These are phyloP conservation scores for Malachius bipustulatus DNA, from an alignment of 2,888 invertebrate genomes.

Conservation along the genomic window DNA sequence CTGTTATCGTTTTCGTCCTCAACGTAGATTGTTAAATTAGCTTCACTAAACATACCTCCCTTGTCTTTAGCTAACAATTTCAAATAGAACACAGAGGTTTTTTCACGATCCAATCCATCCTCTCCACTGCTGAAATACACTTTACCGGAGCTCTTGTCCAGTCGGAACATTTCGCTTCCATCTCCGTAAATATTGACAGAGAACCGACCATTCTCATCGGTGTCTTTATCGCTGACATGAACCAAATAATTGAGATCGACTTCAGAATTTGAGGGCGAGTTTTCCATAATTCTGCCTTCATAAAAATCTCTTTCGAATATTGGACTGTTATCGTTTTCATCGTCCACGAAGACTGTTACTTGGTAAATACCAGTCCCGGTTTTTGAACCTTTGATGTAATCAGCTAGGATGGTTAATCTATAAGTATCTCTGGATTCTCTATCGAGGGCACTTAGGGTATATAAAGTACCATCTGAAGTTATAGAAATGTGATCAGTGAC, in stretches of 20 bases:
- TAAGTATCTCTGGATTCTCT: slow-evolving; percentile 62
- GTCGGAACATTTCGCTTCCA: slow-evolving; percentile 58
- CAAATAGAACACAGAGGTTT: slow-evolving; percentile 53
- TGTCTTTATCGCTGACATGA: slow-evolving; percentile 60
- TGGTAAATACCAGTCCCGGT: slow-evolving; percentile 66
- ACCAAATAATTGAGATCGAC: slow-evolving; percentile 57
- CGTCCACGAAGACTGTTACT: slow-evolving; percentile 67
- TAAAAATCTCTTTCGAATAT: slow-evolving; percentile 59
- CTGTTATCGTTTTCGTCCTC: slow-evolving; percentile 75
- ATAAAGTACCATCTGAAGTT: slow-evolving; percentile 67
- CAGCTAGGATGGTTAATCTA: slow-evolving; percentile 67
- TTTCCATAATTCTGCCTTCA: slow-evolving; percentile 68
- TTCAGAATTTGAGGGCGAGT: slow-evolving; percentile 56
- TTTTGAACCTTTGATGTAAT: slow-evolving; percentile 54
- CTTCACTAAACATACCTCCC: slow-evolving; percentile 64
- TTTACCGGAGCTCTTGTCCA: slow-evolving; percentile 52
- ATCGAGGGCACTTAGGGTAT: slow-evolving; percentile 63
- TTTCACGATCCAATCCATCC: slow-evolving; percentile 57
- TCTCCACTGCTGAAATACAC: slow-evolving; percentile 43
- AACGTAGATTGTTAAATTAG: slow-evolving; percentile 55
- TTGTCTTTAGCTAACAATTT: slow-evolving; percentile 64
- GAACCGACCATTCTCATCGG: slow-evolving; percentile 55
- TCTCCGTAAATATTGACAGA: slow-evolving; percentile 60
- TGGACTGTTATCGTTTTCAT: slow-evolving; percentile 81
- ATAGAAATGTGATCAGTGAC: slow-evolving; percentile 68